Evolutionary conservation across 1,140 invertebrate species (phyloP).

Genomic region (Hylaeus anthracinus): DNA sequence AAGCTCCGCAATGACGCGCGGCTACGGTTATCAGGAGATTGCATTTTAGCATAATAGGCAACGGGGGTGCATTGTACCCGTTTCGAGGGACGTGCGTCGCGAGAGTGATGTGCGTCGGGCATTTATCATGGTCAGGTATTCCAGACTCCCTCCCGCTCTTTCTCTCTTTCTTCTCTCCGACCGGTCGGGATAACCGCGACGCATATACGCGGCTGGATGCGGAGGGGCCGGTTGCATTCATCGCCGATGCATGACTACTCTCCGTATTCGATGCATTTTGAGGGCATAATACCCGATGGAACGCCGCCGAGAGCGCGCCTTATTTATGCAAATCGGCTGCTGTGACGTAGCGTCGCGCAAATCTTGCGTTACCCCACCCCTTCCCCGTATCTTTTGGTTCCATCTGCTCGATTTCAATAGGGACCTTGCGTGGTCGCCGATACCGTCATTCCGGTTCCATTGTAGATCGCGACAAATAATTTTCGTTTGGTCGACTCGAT

Average conservation of each 20-base stretch:
- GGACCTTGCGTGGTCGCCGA: too few species aligned
- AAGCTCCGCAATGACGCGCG: slow-evolving; percentile 59
- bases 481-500: too few species aligned
- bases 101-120: slow-evolving; percentile 58
- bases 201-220: slow-evolving; percentile 10
- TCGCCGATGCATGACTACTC: slow-evolving; percentile 32
- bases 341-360: neutral
- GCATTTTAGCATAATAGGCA: slow-evolving; percentile 71
- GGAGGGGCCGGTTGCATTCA: slow-evolving; percentile 9
- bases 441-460: too few species aligned
- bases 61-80: slow-evolving; percentile 50
- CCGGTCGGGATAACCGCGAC: slow-evolving; percentile 6
- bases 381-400: neutral
- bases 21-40: slow-evolving; percentile 70
- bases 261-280: slow-evolving; percentile 41
- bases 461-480: too few species aligned
- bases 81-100: slow-evolving; percentile 63
- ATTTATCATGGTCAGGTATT: slow-evolving; percentile 67
- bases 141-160: neutral
- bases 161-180: neutral
- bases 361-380: slow-evolving; percentile 13
- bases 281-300: slow-evolving; percentile 42
- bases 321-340: slow-evolving; percentile 41
- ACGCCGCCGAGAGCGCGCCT: slow-evolving; percentile 18
- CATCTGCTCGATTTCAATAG: too few species aligned